phyloP scores from a whole-genome alignment of 1,140 invertebrate species.

The Meloidogyne floridensis region DNA sequence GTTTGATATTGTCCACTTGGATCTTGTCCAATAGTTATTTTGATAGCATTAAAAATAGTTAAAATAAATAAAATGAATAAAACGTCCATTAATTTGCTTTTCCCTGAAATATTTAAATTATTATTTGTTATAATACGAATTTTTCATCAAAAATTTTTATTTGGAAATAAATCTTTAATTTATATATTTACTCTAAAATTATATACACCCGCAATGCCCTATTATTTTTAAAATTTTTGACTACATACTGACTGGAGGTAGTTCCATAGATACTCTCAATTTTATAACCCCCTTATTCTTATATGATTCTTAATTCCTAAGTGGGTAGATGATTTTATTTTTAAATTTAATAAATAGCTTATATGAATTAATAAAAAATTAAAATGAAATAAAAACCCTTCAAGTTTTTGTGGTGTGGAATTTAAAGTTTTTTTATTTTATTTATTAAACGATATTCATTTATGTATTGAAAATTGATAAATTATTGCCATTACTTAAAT shows the following conservation, averaged over 20 bases:
- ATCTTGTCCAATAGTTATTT: neutral
- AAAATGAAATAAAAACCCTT: neutral
- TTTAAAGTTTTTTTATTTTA: neutral
- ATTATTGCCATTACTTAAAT: neutral
- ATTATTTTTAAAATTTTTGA: no score
- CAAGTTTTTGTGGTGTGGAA: neutral
- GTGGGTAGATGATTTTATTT: neutral
- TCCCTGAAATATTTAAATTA: neutral
- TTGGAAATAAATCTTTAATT: no score
- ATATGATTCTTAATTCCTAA: no score
- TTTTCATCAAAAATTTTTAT: no score
- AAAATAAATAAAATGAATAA: neutral
- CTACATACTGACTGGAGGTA: no score
- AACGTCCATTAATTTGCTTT: neutral
- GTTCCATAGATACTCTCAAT: no score
- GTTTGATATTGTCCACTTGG: neutral
- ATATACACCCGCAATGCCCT: no score
- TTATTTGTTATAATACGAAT: neutral
- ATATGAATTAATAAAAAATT: neutral
- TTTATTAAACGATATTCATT: neutral
- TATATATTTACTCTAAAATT: no score
- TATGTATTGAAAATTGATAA: neutral
- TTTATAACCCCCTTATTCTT: no score
- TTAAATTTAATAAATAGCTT: neutral
- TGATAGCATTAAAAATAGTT: neutral